Base-by-base conservation (phyloP, 1,140 invertebrate genomes). In the Wiebesia pumilae region DNA sequence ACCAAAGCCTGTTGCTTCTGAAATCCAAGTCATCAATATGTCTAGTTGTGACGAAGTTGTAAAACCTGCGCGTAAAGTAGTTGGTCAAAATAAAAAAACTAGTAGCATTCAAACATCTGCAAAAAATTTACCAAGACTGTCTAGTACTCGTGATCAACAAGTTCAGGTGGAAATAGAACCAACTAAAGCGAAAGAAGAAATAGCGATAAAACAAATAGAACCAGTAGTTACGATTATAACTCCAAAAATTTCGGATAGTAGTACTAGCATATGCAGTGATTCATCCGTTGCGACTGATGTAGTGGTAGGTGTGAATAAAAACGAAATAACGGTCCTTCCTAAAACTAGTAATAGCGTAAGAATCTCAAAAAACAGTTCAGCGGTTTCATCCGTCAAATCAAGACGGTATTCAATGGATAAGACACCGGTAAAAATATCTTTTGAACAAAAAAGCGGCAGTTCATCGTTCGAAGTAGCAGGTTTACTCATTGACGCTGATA, bases 11-110 rank as follows among this genome's bases (percentile, higher is more conserved):
- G 19, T 33, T 19, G 89, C 89, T 0, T 89, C 93, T 2, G 93
- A 93, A 85, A 90, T 93, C 33, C 90, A 90, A 88, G 91, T 93
- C 1, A 92, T 93, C 81, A 92, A 92, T 85, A 88, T 91, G 85
- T 92, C 92, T 19, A 87, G 84, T 33, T 87, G 83, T 16, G 89
- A 91, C 83, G 27, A 89, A 75, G 21, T 58, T 40, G 30, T 0
- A 19, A 88, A 89, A 87, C 35, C 73, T 62, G 38, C 69, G 10
- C 75, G 40, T 7, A 81, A 86, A 51, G 12, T 67, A 69, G 2
- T 51, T n/a, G 21, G 21, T 88, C 87, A 81, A 89, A 87, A 77
- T 51, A 54, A 0, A 77, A 88, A 80, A 86, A 83, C 54, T 40
- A 33, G 35, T 24, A 47, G 19, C 1, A 62, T n/a, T 69, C 35